Evolutionary conservation across 2,888 invertebrate species (phyloP).

Genomic region (Drosophila rubida): DNA sequence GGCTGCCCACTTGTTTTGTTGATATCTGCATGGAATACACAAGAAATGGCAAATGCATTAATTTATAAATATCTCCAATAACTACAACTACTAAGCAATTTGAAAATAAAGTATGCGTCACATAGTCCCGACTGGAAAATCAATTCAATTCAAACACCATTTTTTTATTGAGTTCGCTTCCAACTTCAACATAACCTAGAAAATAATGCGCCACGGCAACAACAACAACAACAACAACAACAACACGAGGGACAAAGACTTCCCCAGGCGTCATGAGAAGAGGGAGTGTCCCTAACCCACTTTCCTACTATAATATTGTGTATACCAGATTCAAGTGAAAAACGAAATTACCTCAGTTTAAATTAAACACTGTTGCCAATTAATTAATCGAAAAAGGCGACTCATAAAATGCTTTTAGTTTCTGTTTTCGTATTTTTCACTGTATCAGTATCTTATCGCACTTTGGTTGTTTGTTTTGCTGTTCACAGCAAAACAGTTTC

Average conservation of each 20-base stretch:
- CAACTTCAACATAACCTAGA: conserved; percentile 39
- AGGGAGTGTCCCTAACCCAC: conserved; percentile 76
- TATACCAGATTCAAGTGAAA: conserved; percentile 1
- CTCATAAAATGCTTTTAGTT: conserved; percentile 12
- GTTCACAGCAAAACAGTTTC: conserved; percentile 21
- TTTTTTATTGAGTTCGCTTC: conserved; percentile 9
- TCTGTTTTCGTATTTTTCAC: conserved; percentile 6
- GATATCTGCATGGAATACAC: conserved; percentile 81
- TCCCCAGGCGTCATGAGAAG: not conserved
- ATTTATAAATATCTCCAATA: not conserved
- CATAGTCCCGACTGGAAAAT: conserved; percentile 42
- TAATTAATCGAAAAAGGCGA: conserved; percentile 1
- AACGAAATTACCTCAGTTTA: conserved; percentile 56
- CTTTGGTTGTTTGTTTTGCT: conserved; percentile 51
- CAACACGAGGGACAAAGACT: conserved; percentile 18
- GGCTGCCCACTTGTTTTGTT: conserved; percentile 84
- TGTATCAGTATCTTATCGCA: conserved; percentile 55
- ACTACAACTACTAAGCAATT: not conserved
- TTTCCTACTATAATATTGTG: conserved; percentile 32
- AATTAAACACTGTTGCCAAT: conserved; percentile 1
- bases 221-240: conserved; percentile 18
- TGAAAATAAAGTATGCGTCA: conserved; percentile 6
- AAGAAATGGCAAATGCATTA: not conserved
- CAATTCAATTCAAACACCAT: conserved; percentile 57
- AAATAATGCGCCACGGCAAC: conserved; percentile 21